A percentile compares a stretch with the other conserved stretches of the same genome.
Conservation (phyloP, 1,140 invertebrate genomes). For the Conopomorpha cramerella region DNA sequence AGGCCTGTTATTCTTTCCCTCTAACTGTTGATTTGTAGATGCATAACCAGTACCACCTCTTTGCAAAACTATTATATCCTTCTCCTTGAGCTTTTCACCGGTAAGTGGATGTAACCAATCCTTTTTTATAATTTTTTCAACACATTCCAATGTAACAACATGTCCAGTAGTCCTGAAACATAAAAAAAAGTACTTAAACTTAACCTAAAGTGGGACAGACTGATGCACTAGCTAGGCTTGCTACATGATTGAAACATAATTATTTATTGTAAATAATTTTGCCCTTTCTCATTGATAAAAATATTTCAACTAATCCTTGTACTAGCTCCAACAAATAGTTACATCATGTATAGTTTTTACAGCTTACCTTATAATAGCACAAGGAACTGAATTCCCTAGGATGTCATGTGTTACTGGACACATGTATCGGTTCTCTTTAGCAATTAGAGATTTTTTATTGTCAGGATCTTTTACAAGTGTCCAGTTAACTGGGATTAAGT, state of each 20-base stretch:
- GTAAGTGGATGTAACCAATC: constrained; percentile 97
- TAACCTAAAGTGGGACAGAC: no score
- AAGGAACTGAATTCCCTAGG: constrained; percentile 91
- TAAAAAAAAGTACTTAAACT: no score
- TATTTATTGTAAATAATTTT: no score
- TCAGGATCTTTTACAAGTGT: constrained; percentile 85
- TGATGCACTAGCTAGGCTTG: no score
- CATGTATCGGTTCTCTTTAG: constrained; percentile 90
- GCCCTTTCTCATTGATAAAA: no score
- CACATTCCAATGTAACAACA: constrained; percentile 95
- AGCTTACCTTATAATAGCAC: constrained; percentile 82
- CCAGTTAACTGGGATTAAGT: constrained; percentile 94
- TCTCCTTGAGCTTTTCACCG: constrained; percentile 83
- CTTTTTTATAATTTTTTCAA: constrained; percentile 95
- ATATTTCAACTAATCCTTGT: no score
- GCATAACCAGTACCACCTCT: constrained; percentile 95
- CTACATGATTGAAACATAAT: no score
- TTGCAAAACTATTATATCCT: constrained; percentile 91
- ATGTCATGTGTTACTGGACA: constrained; percentile 97
- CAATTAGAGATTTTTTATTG: constrained; percentile 80
- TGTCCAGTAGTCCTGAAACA: constrained; percentile 70
- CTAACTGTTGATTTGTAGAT: constrained; percentile 80
- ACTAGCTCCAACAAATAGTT: no score
- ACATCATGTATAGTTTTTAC: no score
- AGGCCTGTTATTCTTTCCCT: constrained; percentile 84